A percentile compares a stretch with the other conserved stretches of the same genome.
These are phyloP conservation scores for Parotocinclus haroldoi DNA, from an alignment of 2,797 vertebrate genomes.

Conservation along the genomic window DNA sequence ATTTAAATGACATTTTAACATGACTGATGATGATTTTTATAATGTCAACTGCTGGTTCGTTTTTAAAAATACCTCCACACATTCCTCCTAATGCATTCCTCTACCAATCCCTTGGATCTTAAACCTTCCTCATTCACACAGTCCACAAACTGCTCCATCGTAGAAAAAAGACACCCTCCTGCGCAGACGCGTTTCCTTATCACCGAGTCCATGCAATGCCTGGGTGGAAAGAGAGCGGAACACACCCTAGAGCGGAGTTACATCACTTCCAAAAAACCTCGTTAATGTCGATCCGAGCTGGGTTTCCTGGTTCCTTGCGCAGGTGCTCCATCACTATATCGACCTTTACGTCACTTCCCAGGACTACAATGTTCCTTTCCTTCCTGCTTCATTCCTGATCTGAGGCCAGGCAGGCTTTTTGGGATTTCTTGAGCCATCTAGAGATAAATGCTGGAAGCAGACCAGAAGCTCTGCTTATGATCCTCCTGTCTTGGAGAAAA, in stretches of 20 bases:
- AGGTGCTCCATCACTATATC: slow-evolving; percentile 19
- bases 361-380: slow-evolving; percentile 30
- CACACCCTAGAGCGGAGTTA: not conserved
- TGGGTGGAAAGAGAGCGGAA: too few relatives aligned
- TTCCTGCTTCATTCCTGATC: slow-evolving; percentile 9
- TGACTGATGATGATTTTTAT: too few relatives aligned
- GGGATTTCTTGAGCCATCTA: not conserved
- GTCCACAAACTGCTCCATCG: too few relatives aligned
- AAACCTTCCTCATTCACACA: too few relatives aligned
- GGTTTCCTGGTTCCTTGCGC: slow-evolving; percentile 32
- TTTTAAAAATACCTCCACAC: too few relatives aligned
- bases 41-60: too few relatives aligned
- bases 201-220: too few relatives aligned
- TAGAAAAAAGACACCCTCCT: too few relatives aligned
- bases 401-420: not conserved
- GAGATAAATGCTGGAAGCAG: slow-evolving; percentile 1
- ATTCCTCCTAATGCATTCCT: too few relatives aligned
- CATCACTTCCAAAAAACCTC: slow-evolving; percentile 24
- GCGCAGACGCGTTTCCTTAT: too few relatives aligned
- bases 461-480: not conserved
- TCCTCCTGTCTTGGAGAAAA: slow-evolving; percentile 13
- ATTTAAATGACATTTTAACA: too few relatives aligned
- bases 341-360: slow-evolving; percentile 37
- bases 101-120: too few relatives aligned
- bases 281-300: not conserved